Evolutionary conservation across 1,140 invertebrate genomes (phyloP), one percentile per base, ranked within the genome.

Genomic region (Pseudomyrmex concolor): DNA sequence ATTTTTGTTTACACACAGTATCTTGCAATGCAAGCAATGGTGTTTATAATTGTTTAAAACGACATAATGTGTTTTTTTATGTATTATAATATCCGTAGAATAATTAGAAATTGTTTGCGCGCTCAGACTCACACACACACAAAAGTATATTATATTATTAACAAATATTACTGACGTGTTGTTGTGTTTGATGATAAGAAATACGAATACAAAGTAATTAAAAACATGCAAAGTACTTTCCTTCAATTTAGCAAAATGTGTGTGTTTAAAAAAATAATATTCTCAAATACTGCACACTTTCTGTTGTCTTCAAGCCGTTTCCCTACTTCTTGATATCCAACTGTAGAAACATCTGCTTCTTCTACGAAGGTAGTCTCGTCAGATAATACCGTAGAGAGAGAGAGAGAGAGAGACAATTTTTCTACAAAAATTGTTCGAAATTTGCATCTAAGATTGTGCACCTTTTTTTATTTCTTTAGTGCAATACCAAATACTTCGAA

Each of bases 271-370:
- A 59, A 45, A 19, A 63, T 15, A 22, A 15, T 19, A 66, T 19
- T 54, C 78, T 60, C 34, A 34, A 5, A 34, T 2, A 55, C 59
- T 72, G 17, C 10, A 51, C 70, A 34, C 34, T 34, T 34, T 72
- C 82, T 60, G 51, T 34, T 48, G 54, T n/a, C 13, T 57, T 78
- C 43, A 25, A 60, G 22, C 54, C 43, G n/a, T 84, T 15, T 51
- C 64, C 64, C 12, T 72, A 34, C 25, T 15, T 50, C 63, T 12
- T 15, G 17, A 15, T 45, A 10, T 54, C 10, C 34, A 82, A 57
- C 51, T 43, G 66, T 76, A 51, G 67, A 77, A 84, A 86, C 77
- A 77, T 68, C 74, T 72, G 87, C 78, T 50, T 72, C 59, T 78
- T 73, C 82, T 67, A 57, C 22, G 77, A 82, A 89, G 62, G 59